A percentile compares a stretch with the other conserved stretches of the same genome.
These are phyloP conservation scores for Muntiacus reevesi DNA, from an alignment of 2,113 vertebrate genomes.

Conservation along the genomic window DNA sequence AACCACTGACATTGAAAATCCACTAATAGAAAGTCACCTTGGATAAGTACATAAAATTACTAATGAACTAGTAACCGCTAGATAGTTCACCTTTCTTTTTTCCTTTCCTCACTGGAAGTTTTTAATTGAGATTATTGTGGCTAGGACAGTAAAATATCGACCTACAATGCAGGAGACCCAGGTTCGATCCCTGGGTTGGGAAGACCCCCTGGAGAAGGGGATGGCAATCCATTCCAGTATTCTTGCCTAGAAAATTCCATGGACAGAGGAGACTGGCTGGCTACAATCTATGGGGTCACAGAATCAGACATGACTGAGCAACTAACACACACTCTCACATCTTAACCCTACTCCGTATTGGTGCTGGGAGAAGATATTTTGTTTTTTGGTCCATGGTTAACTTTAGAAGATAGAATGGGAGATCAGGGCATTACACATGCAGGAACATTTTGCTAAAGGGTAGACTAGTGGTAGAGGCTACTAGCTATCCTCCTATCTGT, in stretches of 20 bases:
- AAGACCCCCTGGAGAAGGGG: not conserved
- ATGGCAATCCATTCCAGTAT: not conserved
- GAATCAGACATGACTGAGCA: not conserved
- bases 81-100: not conserved
- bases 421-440: not conserved
- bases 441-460: not conserved
- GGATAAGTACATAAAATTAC: not conserved
- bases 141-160: not conserved
- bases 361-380: not conserved
- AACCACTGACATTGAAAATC: not conserved
- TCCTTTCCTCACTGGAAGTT: not conserved
- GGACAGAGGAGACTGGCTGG: not conserved
- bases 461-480: not conserved
- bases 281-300: not conserved
- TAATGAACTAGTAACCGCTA: not conserved
- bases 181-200: not conserved
- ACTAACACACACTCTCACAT: not conserved
- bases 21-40: not conserved
- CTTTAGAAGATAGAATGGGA: not conserved
- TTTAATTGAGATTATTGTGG: not conserved
- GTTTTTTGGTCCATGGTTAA: not conserved
- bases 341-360: not conserved
- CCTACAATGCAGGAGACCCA: not conserved
- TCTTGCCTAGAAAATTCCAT: not conserved
- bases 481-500: not conserved